Evolutionary conservation across 2,888 invertebrate species (phyloP), one percentile per base, ranked within the genome.

Genomic region (Orchestes rusci): DNA sequence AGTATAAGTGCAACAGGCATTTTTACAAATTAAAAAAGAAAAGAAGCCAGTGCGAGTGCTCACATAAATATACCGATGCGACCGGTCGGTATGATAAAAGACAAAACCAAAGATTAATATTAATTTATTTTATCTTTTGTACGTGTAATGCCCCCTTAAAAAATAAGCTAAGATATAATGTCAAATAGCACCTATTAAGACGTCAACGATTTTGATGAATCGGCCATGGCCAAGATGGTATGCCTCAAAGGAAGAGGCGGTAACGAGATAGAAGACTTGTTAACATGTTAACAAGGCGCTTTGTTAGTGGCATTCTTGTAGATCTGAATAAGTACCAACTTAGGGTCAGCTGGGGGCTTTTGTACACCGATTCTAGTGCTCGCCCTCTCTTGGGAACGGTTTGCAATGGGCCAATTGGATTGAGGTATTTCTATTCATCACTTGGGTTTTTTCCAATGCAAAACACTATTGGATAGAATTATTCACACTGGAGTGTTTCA

Each of bases 131-230:
- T 53, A 52, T 52, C 51, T 48, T 48, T 43, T 47, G 45, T 51
- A 45, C 39, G 48, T 50, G 51, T 51, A 50, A 43, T 50, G 46
- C 43, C 45, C 37, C 45, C 42, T 48, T 48, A 50, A 48, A 49
- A 49, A 45, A 48, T 43, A 48, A 43, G 45, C 43, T 53, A 45
- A 45, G 54, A 53, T 52, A 52, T 53, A 51, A 54, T 50, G 55
- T 55, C 55, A 55, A 55, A 55, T 53, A 53, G 47, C 48, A 35
- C 50, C 54, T 51, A 54, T 54, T 54, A 51, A 54, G 51, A 54
- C 43, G 55, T 55, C 55, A 51, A 45, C 51, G 38, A 53, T 50
- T 54, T 55, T 55, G 55, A 55, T 55, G 53, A 52, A 55, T 43
- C 17, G 42, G 28, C 29, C 39, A 35, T 34, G 46, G 46, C 46